Conservation (phyloP, 2,888 invertebrate genomes). For the Onthophagus sagittarius region DNA sequence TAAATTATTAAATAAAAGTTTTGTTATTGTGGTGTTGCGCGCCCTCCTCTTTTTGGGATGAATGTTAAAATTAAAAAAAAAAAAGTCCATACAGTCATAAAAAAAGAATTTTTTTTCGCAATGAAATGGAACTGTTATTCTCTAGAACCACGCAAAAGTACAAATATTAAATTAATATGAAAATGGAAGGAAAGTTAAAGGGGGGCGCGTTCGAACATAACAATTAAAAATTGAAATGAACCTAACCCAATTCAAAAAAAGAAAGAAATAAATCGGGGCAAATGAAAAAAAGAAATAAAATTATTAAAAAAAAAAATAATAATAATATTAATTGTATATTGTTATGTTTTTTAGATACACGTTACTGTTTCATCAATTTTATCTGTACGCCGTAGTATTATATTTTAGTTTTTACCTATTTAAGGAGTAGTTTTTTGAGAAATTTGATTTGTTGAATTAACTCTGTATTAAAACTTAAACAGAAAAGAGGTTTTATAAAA, state of each 20-base stretch:
- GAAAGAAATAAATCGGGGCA: conserved; percentile 23
- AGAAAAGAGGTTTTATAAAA: neutral
- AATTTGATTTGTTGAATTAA: conserved; percentile 10
- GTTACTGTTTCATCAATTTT: conserved; percentile 26
- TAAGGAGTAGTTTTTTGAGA: conserved; percentile 19
- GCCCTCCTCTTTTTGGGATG: neutral
- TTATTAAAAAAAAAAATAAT: conserved; percentile 13
- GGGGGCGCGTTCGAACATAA: too few relatives aligned
- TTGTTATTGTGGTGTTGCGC: neutral
- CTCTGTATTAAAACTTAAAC: conserved; percentile 19
- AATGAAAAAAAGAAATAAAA: conserved; percentile 17
- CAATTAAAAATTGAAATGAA: too few relatives aligned
- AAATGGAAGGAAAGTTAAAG: too few relatives aligned
- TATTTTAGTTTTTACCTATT: conserved; percentile 23
- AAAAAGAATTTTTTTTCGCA: too few relatives aligned
- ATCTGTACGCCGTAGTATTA: conserved; percentile 25
- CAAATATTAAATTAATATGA: too few relatives aligned
- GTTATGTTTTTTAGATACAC: conserved; percentile 24
- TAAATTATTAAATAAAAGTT: too few relatives aligned
- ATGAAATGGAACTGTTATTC: too few relatives aligned
- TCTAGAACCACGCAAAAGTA: too few relatives aligned
- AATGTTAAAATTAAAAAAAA: neutral
- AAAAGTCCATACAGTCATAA: neutral
- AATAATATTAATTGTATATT: conserved; percentile 19
- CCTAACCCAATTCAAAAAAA: too few relatives aligned